Evolutionary conservation across 2,113 vertebrate genomes (phyloP).

Genomic region (Saguinus imperator): DNA sequence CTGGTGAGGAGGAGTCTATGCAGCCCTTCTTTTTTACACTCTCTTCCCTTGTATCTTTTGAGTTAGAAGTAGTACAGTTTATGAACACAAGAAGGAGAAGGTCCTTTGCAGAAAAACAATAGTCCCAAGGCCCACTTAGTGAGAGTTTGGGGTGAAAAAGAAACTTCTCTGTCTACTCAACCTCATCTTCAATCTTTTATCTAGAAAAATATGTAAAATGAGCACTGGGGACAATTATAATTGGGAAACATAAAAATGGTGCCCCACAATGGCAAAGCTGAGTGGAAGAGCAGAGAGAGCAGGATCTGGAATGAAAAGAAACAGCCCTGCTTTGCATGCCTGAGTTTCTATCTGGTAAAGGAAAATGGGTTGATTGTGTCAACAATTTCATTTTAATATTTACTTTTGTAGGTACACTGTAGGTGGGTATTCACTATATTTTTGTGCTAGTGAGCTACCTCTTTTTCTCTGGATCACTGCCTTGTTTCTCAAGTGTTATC

Average conservation of each 20-base stretch:
- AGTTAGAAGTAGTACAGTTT: neutral
- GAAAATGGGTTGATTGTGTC: neutral
- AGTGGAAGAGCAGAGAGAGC: neutral
- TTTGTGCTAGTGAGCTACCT: neutral
- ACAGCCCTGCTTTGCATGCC: neutral
- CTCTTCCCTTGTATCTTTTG: neutral
- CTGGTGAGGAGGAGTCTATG: neutral
- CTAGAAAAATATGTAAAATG: neutral
- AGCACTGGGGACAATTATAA: neutral
- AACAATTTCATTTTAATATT: no score
- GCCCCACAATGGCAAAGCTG: neutral
- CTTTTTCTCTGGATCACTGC: neutral
- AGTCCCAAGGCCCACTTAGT: neutral
- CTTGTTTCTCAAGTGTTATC: neutral
- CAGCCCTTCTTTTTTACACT: neutral
- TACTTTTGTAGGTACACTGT: no score
- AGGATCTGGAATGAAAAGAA: neutral
- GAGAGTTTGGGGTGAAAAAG: neutral
- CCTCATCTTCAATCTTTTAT: neutral
- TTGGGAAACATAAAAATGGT: neutral
- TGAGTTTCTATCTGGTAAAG: neutral
- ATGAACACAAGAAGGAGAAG: neutral
- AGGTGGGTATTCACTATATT: neutral
- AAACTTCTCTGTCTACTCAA: neutral
- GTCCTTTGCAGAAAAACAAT: neutral